phyloP scores from a whole-genome alignment of 2,113 vertebrate species.

The Xenopus tropicalis region UCB_Xtro_10.0 CM004445.2:124510001-124510500 shows the following conservation, averaged over 20 bases:
- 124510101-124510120: too few relatives aligned
- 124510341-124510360: slow-evolving; percentile 13
- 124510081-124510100: too few relatives aligned
- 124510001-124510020: too few relatives aligned
- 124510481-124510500: too few relatives aligned
- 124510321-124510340: slow-evolving; percentile 7
- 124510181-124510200: slow-evolving; percentile 28
- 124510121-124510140: background rate
- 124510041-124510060: too few relatives aligned
- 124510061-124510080: too few relatives aligned
- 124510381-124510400: background rate
- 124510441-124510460: background rate
- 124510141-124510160: slow-evolving; percentile 24
- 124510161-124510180: slow-evolving; percentile 31
- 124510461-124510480: too few relatives aligned
- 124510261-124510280: slow-evolving; percentile 41
- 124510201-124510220: slow-evolving; percentile 51
- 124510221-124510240: slow-evolving; percentile 28
- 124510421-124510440: background rate
- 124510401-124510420: background rate
- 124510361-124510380: background rate
- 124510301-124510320: slow-evolving; percentile 39
- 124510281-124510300: slow-evolving; percentile 21
- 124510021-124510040: too few relatives aligned
- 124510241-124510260: slow-evolving; percentile 42